A percentile compares a stretch with the other conserved stretches of the same genome.
Conservation (phyloP, 2,113 vertebrate genomes). For the Baryphthengus martii region DNA sequence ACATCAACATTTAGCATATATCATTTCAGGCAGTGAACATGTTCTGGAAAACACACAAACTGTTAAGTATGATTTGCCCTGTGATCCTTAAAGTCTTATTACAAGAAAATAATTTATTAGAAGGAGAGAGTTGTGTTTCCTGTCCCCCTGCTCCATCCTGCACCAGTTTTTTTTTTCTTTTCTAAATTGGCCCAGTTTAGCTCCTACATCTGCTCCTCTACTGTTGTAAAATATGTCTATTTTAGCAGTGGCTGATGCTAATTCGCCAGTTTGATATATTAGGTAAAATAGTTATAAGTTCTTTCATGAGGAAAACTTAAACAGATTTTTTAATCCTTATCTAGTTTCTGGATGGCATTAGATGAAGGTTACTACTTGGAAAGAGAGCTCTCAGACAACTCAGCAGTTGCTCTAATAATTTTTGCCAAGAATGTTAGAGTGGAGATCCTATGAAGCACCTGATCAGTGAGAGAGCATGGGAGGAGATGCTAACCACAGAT, state of each 20-base stretch:
- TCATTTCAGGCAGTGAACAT: background rate
- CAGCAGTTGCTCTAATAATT: background rate
- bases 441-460: background rate
- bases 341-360: background rate
- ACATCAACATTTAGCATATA: background rate
- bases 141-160: accelerated
- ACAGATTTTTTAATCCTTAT: background rate
- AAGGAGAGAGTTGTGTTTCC: background rate
- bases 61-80: background rate
- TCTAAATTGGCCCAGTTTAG: background rate
- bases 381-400: background rate
- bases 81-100: background rate
- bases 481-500: background rate
- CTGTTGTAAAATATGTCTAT: background rate
- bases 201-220: background rate
- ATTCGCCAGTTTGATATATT: background rate
- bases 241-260: background rate
- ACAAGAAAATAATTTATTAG: background rate
- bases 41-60: background rate
- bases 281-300: background rate
- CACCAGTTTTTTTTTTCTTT: too few relatives aligned
- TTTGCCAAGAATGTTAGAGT: background rate
- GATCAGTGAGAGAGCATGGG: background rate
- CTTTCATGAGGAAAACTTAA: background rate
- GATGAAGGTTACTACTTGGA: background rate